Evolutionary conservation across 2,797 vertebrate species (phyloP).

Genomic region (Pipistrellus pipistrellus): DNA sequence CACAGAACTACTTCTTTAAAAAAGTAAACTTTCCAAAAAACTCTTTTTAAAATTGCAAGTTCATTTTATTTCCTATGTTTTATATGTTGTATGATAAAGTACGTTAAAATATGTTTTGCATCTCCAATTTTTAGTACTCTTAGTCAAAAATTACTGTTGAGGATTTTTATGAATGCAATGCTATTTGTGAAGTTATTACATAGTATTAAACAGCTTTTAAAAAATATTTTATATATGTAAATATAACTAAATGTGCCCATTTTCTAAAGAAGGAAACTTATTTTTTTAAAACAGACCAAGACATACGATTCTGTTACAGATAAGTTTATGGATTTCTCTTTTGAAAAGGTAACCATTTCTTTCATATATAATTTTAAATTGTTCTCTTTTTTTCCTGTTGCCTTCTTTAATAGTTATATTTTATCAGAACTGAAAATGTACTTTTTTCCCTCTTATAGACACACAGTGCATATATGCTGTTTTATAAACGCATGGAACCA

Average conservation of each 20-base stretch:
- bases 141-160: background rate
- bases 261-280: slow-evolving; percentile 61
- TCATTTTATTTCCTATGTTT: background rate
- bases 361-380: slow-evolving; percentile 35
- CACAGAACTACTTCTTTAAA: background rate
- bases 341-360: slow-evolving; percentile 95
- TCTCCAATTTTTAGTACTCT: slow-evolving; percentile 10
- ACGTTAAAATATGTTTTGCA: slow-evolving; percentile 43
- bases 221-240: slow-evolving; percentile 38
- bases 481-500: slow-evolving; percentile 98
- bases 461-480: slow-evolving; percentile 99
- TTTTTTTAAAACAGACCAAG: slow-evolving; percentile 93
- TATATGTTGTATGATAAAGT: slow-evolving; percentile 16
- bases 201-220: slow-evolving; percentile 39
- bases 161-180: background rate
- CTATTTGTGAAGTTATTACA: background rate
- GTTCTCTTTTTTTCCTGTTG: background rate
- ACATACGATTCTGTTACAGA: slow-evolving; percentile 99
- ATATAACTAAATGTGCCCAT: background rate
- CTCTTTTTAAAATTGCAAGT: background rate
- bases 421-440: slow-evolving; percentile 82
- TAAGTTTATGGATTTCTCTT: slow-evolving; percentile 99
- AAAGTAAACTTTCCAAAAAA: background rate
- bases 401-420: slow-evolving; percentile 54
- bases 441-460: slow-evolving; percentile 90